A percentile compares a stretch with the other conserved stretches of the same genome.
Conservation (phyloP, 2,888 invertebrate species). For the Azorinus chamasolen region DNA sequence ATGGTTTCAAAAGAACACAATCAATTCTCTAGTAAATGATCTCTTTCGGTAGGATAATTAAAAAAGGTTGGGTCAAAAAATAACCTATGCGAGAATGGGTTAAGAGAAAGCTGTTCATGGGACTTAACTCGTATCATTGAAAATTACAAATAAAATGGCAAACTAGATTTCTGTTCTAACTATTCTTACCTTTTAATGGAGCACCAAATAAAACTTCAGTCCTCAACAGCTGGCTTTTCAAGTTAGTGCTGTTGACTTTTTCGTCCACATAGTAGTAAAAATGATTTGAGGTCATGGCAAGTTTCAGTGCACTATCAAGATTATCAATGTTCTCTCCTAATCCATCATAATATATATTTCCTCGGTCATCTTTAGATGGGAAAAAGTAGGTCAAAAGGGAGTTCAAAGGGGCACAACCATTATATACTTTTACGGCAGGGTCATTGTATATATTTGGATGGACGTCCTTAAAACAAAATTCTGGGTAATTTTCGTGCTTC, state of each 20-base stretch:
- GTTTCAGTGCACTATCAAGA: conserved; percentile 77
- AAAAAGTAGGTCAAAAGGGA: conserved; percentile 83
- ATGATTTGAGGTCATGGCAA: conserved; percentile 79
- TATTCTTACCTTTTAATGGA: conserved; percentile 80
- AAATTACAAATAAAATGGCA: no score
- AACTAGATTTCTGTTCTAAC: no score
- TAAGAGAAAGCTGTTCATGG: no score
- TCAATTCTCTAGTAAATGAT: no score
- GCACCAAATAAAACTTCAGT: conserved; percentile 83
- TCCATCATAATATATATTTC: conserved; percentile 78
- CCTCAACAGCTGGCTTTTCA: conserved; percentile 76
- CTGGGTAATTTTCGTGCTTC: conserved; percentile 71
- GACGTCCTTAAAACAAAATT: conserved; percentile 79
- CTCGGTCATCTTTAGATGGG: conserved; percentile 73
- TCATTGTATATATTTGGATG: conserved; percentile 43
- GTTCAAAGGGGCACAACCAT: conserved; percentile 81
- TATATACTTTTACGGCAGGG: conserved; percentile 67
- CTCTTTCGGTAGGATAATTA: no score
- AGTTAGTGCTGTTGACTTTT: conserved; percentile 75
- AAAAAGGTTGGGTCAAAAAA: no score
- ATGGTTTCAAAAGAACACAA: no score
- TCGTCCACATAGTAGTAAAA: conserved; percentile 84
- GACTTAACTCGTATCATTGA: no score
- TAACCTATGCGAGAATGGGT: no score
- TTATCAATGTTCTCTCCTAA: conserved; percentile 78